Conservation (phyloP, 2,888 invertebrate genomes). For the Miltochrista miniata region DNA sequence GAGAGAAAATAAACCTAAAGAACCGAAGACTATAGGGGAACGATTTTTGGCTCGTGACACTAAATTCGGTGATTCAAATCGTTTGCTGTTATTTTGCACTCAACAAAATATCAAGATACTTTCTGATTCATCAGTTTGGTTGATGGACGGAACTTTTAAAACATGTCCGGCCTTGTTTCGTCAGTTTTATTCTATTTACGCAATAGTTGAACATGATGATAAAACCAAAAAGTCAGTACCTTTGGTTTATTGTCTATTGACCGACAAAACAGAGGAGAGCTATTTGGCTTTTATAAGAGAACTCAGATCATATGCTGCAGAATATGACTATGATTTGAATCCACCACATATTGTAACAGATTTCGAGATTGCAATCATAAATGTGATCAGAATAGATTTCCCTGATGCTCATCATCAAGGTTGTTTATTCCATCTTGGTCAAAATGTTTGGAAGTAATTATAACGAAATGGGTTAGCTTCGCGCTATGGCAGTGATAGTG, state of each 20-base stretch:
- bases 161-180: too few species aligned
- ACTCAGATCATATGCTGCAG: background rate
- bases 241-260: background rate
- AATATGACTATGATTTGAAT: too few species aligned
- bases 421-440: background rate
- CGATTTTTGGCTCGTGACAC: slow-evolving; percentile 10
- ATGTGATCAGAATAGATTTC: background rate
- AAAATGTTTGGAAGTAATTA: background rate
- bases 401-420: slow-evolving; percentile 1
- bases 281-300: background rate
- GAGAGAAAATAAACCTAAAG: slow-evolving; percentile 3
- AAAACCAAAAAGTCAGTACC: too few species aligned
- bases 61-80: slow-evolving; percentile 1
- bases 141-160: slow-evolving; percentile 5
- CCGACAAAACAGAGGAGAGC: background rate
- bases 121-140: slow-evolving; percentile 9
- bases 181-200: too few species aligned
- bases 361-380: background rate
- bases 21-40: slow-evolving; percentile 7
- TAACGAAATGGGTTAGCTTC: background rate
- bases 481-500: background rate
- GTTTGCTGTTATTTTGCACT: slow-evolving; percentile 2
- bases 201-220: too few species aligned
- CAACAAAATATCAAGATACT: slow-evolving; percentile 4
- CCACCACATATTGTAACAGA: too few species aligned